Evolutionary conservation across 1,140 invertebrate genomes (phyloP).

Genomic region (Drosophila virilis): DNA sequence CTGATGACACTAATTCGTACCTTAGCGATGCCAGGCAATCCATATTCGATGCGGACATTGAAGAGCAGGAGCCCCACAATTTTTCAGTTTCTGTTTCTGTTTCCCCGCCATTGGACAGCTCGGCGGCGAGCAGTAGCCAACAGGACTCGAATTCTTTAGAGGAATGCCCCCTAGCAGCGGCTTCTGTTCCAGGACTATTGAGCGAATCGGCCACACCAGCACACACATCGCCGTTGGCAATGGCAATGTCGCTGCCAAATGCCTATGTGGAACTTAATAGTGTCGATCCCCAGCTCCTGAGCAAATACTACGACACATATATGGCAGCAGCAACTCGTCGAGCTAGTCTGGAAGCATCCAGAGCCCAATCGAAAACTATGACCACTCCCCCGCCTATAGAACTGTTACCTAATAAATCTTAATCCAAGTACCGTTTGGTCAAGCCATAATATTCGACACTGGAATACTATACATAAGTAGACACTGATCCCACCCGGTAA

Average conservation of each 20-base stretch:
- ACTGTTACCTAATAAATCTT: constrained; percentile 54
- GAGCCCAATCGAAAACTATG: constrained; percentile 16
- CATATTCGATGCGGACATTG: constrained; percentile 40
- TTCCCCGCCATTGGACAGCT: constrained; percentile 48
- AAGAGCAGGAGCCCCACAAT: constrained; percentile 43
- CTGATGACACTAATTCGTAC: constrained; percentile 67
- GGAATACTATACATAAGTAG: background rate
- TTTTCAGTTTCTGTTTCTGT: constrained; percentile 21
- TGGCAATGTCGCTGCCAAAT: constrained; percentile 3
- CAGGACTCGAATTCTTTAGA: constrained; percentile 68
- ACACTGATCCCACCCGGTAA: constrained; percentile 35
- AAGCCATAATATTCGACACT: too few species aligned
- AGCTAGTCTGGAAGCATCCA: constrained; percentile 44
- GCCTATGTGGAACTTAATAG: constrained; percentile 53
- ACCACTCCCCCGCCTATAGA: constrained; percentile 30
- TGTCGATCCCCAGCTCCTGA: constrained; percentile 65
- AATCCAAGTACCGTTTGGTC: background rate
- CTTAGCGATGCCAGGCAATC: constrained; percentile 52
- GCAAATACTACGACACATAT: constrained; percentile 74
- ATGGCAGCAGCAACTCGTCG: constrained; percentile 69
- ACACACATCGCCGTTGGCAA: background rate
- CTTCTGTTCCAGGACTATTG: too few species aligned
- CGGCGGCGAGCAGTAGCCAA: constrained; percentile 47
- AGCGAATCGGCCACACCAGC: background rate
- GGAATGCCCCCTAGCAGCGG: constrained; percentile 36